A percentile compares a stretch with the other conserved stretches of the same genome.
These are phyloP conservation scores for Polyommatus iphigenia DNA, from an alignment of 2,888 invertebrate species.

Conservation along the genomic window DNA sequence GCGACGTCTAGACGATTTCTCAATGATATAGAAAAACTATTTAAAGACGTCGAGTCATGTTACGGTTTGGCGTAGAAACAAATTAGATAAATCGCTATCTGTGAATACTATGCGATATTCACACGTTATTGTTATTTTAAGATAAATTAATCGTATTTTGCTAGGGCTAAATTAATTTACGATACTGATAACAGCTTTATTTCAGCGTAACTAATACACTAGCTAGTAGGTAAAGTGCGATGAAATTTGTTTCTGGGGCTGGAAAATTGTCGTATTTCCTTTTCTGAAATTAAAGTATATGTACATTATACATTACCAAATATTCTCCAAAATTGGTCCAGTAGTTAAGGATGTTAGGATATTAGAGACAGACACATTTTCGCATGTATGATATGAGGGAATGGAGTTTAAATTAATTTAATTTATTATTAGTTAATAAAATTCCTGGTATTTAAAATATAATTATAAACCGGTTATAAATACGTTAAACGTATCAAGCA, in stretches of 20 bases:
- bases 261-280: too few relatives aligned
- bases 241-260: not conserved
- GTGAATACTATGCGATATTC: conserved; percentile 6
- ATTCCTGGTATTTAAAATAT: conserved; percentile 8
- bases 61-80: not conserved
- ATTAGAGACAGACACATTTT: not conserved
- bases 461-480: conserved; percentile 6
- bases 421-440: not conserved
- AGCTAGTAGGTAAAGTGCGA: too few relatives aligned
- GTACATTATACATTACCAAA: too few relatives aligned
- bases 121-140: conserved; percentile 9
- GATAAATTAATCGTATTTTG: not conserved
- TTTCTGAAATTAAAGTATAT: too few relatives aligned
- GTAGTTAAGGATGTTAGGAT: too few relatives aligned
- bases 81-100: conserved; percentile 19
- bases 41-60: not conserved
- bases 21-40: conserved; percentile 8
- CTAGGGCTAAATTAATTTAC: not conserved
- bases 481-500: conserved; percentile 2
- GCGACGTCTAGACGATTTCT: not conserved
- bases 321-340: too few relatives aligned
- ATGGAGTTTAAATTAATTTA: too few relatives aligned
- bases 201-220: too few relatives aligned
- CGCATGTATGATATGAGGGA: not conserved
- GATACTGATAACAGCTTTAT: not conserved